Evolutionary conservation across 2,113 vertebrate genomes (phyloP), one percentile per base, ranked within the genome.

Genomic region (Nothocercus julius): DNA sequence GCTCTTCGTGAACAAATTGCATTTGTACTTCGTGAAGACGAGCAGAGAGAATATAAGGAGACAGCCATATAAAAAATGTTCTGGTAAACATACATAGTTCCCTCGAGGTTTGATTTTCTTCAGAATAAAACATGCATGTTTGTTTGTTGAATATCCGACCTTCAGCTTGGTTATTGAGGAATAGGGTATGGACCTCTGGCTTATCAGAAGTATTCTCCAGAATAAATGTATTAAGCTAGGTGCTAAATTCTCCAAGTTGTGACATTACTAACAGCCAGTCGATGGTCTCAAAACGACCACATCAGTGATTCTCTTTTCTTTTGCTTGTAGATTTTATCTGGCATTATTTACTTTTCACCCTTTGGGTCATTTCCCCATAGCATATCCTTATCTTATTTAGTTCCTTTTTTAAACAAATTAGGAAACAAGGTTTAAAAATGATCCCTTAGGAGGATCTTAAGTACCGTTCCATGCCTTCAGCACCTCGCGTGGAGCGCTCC

Each of bases 111-210:
- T 80, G 34, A 87, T 21, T 91, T 91, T 53, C 54, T 85, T 77
- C n/a, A 80, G 49, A 83, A 79, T 63, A 87, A 91, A 89, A 44
- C 59, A 54, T 1, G 1, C 21, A 15, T 42, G 12, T 54, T 70
- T 42, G 12, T 54, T 70, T 82, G 45, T 70, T 1, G 1, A 92
- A 90, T 25, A 54, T 56, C 73, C 73, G 64, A 72, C 82, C 72
- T 95, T 95, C 87, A 83, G 38, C 56, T 83, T 85, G 45, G 32
- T 68, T 88, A 61, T 67, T 87, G 56, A 61, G 54, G 59, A 81
- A 15, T 38, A 93, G 49, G 20, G 28, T 0, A 1, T 44, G n/a
- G 49, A 63, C 5, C 4, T 4, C 9, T 3, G 8, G 44, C 13
- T 75, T 20, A 87, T 72, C 25, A 79, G 19, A 64, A 67, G 16